These are phyloP conservation scores for Atlantisia rogersi DNA, from an alignment of 2,113 vertebrate species.

Conservation along the genomic window DNA sequence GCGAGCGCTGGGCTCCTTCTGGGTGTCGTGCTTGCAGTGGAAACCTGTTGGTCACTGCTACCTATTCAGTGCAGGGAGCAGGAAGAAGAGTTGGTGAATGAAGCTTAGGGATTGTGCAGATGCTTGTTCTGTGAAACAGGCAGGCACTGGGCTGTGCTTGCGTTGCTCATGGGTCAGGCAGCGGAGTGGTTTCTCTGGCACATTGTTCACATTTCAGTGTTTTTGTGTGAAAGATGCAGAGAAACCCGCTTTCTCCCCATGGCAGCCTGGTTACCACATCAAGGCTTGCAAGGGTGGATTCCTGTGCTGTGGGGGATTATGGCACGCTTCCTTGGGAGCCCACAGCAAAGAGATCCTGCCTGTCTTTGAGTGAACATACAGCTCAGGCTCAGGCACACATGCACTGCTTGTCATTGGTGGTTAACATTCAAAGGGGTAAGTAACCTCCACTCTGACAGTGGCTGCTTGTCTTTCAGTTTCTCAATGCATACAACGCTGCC, in stretches of 20 bases:
- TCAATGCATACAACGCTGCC: background rate
- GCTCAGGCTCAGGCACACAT: fast-evolving
- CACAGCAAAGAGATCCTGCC: background rate
- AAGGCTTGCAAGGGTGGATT: background rate
- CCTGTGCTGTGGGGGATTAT: fast-evolving
- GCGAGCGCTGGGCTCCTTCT: background rate
- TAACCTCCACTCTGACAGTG: background rate
- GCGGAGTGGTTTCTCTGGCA: too few species aligned
- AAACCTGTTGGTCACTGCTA: too few species aligned
- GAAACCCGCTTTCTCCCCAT: too few species aligned
- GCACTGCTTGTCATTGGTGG: background rate
- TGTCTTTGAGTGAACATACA: fast-evolving
- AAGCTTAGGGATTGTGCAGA: background rate
- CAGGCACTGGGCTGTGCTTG: background rate
- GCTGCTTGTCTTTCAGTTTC: background rate
- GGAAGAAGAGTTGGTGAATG: background rate
- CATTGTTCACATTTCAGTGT: fast-evolving
- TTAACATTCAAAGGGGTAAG: background rate
- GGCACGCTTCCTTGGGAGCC: background rate
- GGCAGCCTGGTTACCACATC: fast-evolving
- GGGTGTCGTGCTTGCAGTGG: background rate
- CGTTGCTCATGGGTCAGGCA: fast-evolving
- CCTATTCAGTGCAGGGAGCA: background rate
- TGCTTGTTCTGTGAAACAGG: background rate
- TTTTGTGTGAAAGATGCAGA: background rate